phyloP scores from a whole-genome alignment of 2,888 invertebrate species.

The Pristionchus fissidentatus region DNA sequence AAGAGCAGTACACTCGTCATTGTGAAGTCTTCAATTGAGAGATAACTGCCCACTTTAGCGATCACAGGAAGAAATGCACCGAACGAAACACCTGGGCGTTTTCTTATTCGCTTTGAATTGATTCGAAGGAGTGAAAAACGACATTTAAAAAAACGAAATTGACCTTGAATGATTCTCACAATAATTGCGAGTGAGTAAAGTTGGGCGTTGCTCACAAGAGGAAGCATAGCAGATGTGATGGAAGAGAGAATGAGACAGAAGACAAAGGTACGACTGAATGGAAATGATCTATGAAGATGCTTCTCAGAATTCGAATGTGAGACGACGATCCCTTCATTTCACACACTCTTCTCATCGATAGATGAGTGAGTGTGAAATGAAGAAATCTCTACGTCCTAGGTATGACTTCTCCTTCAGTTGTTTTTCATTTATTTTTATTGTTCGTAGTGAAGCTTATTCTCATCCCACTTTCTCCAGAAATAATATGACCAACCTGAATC shows the following conservation, averaged over 20 bases:
- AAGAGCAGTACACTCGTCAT: slow-evolving; percentile 35
- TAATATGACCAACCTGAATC: slow-evolving; percentile 31
- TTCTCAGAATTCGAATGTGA: neutral
- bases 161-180: slow-evolving; percentile 61
- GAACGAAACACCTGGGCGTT: slow-evolving; percentile 25
- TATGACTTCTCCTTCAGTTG: no score
- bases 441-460: no score
- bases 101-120: neutral
- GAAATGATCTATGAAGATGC: neutral
- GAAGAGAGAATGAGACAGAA: slow-evolving; percentile 58
- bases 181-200: slow-evolving; percentile 58
- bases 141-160: neutral
- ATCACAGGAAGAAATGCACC: slow-evolving; percentile 44
- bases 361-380: no score
- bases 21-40: slow-evolving; percentile 47
- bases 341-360: no score
- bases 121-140: neutral
- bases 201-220: slow-evolving; percentile 57
- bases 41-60: slow-evolving; percentile 47
- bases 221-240: slow-evolving; percentile 57
- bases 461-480: neutral
- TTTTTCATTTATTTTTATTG: no score
- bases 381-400: no score
- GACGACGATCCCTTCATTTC: no score
- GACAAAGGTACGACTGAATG: slow-evolving; percentile 58